Evolutionary conservation across 1,140 invertebrate species (phyloP).

Genomic region (Caenorhabditis briggsae): DNA sequence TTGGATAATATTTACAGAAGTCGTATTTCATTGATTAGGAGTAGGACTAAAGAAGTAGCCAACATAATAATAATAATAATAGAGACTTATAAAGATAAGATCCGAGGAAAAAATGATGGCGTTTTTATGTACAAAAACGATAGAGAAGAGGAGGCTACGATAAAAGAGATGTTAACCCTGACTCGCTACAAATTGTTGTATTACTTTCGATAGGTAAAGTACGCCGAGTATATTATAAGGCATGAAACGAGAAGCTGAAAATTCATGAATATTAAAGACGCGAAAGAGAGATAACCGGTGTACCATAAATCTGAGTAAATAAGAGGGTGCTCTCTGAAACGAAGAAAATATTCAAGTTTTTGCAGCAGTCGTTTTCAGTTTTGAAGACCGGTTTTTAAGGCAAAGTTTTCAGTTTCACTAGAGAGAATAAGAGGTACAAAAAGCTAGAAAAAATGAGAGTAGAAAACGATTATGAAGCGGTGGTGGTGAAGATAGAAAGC

Average conservation of each 20-base stretch:
- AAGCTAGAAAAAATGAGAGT: not conserved
- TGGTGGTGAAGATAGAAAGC: not conserved
- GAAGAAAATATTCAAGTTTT: not conserved
- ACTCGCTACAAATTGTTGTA: slow-evolving; percentile 8
- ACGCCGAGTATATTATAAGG: not conserved
- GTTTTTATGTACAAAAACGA: slow-evolving; percentile 29
- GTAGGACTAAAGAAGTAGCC: not conserved
- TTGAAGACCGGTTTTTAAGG: slow-evolving; percentile 1
- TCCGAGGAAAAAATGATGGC: not conserved
- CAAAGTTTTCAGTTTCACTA: slow-evolving; percentile 25
- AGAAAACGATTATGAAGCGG: not conserved
- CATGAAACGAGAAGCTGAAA: not conserved
- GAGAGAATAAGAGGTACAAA: not conserved
- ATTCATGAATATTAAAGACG: not conserved
- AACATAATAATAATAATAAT: not conserved
- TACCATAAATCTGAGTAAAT: slow-evolving; percentile 15
- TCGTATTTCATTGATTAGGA: slow-evolving; percentile 28
- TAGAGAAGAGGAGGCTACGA: not conserved
- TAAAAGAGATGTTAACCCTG: not conserved
- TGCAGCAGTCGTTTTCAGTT: slow-evolving; percentile 1
- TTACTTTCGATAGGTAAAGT: not conserved
- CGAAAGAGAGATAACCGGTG: slow-evolving; percentile 2
- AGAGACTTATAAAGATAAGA: slow-evolving; percentile 4
- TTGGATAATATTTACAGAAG: not conserved
- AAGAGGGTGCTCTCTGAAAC: not conserved